Evolutionary conservation across 2,797 vertebrate species (phyloP).

Genomic region (Takifugu ocellatus): DNA sequence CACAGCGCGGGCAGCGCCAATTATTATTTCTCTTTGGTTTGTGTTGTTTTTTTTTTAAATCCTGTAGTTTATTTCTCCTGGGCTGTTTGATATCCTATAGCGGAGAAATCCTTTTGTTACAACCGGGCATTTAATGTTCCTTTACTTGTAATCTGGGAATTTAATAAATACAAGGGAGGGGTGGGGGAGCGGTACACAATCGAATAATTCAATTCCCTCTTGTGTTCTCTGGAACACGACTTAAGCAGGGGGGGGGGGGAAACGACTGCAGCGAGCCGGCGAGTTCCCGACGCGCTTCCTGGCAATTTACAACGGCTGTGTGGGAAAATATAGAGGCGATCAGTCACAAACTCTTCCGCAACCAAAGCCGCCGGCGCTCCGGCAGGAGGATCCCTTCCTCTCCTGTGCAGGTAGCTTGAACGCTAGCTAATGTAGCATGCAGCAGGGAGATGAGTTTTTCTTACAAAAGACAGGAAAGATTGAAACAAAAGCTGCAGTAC

Average conservation of each 20-base stretch:
- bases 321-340: constrained; percentile 51
- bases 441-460: constrained; percentile 73
- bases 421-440: constrained; percentile 68
- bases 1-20: constrained; percentile 54
- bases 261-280: constrained; percentile 48
- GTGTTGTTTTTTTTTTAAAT: constrained; percentile 22
- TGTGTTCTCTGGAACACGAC: constrained; percentile 51
- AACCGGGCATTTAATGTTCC: constrained; percentile 63
- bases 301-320: constrained; percentile 46
- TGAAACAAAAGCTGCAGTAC: constrained; percentile 48
- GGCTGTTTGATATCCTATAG: constrained; percentile 63
- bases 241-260: constrained; percentile 46
- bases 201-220: constrained; percentile 59
- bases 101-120: constrained; percentile 60
- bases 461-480: constrained; percentile 61
- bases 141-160: constrained; percentile 74
- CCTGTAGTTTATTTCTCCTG: constrained; percentile 46
- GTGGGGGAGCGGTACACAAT: constrained; percentile 47
- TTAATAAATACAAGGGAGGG: constrained; percentile 60
- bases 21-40: constrained; percentile 64
- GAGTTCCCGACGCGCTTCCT: constrained; percentile 38
- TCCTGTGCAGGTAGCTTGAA: constrained; percentile 55
- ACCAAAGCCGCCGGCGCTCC: constrained; percentile 40
- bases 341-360: constrained; percentile 48
- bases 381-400: constrained; percentile 42